Conservation (phyloP, 2,888 invertebrate species). For the Dione juno region DNA sequence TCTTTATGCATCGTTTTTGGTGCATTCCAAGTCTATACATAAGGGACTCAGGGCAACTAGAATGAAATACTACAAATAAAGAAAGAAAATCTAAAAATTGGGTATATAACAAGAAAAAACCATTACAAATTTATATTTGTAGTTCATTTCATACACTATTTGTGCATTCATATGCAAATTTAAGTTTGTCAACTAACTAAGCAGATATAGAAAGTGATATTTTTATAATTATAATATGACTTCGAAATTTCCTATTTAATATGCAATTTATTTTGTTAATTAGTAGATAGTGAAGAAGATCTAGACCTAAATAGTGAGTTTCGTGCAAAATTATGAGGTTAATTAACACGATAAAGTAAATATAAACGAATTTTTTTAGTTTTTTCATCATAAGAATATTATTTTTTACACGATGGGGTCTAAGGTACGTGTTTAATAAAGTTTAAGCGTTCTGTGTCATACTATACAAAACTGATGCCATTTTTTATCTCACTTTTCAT, state of each 20-base stretch:
- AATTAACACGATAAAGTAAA: not conserved
- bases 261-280: not conserved
- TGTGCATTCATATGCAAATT: no score
- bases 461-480: not conserved
- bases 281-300: slow-evolving; percentile 4
- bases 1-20: no score
- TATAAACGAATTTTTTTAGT: slow-evolving; percentile 7
- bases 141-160: no score
- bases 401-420: slow-evolving; percentile 4
- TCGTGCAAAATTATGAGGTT: not conserved
- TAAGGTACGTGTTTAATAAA: slow-evolving; percentile 5
- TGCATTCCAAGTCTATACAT: no score
- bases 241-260: not conserved
- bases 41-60: no score
- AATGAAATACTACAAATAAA: no score
- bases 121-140: no score
- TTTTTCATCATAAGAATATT: not conserved
- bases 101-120: no score
- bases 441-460: not conserved
- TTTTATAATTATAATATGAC: not conserved
- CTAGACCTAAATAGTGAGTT: not conserved
- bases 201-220: no score
- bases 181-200: no score
- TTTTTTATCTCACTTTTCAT: no score
- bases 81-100: no score